Conservation (phyloP, 2,888 invertebrate genomes). For the Zygogramma bicolorata region DNA sequence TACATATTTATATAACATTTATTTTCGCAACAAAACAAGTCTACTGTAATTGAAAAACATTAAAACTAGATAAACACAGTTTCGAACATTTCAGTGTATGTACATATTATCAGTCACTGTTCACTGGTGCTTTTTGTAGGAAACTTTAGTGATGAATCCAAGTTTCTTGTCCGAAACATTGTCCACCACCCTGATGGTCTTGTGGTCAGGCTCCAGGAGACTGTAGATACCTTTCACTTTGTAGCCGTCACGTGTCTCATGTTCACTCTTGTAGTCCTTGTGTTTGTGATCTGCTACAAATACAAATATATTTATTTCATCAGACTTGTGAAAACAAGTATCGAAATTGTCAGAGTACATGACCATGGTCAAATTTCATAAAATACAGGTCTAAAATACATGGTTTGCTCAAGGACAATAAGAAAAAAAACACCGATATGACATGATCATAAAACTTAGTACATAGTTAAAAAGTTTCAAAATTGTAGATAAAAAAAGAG, state of each 20-base stretch:
- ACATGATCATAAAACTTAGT: too few relatives aligned
- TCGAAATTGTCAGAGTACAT: too few relatives aligned
- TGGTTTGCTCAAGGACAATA: too few relatives aligned
- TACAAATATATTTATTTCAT: too few relatives aligned
- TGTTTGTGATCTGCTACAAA: slow-evolving; percentile 59
- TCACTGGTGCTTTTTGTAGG: slow-evolving; percentile 57
- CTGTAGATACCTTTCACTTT: slow-evolving; percentile 63
- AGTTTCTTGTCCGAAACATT: slow-evolving; percentile 61
- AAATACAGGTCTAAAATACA: too few relatives aligned
- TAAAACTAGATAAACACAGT: slow-evolving; percentile 23
- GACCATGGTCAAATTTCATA: too few relatives aligned
- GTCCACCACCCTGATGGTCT: slow-evolving; percentile 60
- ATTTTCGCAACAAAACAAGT: slow-evolving; percentile 57
- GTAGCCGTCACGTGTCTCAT: slow-evolving; percentile 61
- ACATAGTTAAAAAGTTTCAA: too few relatives aligned
- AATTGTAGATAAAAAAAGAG: too few relatives aligned
- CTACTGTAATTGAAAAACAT: slow-evolving; percentile 44
- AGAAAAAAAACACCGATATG: too few relatives aligned
- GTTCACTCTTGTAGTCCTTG: slow-evolving; percentile 61
- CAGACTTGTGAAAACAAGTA: too few relatives aligned
- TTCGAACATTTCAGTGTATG: slow-evolving; percentile 24
- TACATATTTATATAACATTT: slow-evolving; percentile 42
- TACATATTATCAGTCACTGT: slow-evolving; percentile 6
- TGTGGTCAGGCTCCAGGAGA: slow-evolving; percentile 61
- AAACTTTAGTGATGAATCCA: slow-evolving; percentile 61